Evolutionary conservation across 1,140 invertebrate genomes (phyloP).

Genomic region (Planococcus citri): DNA sequence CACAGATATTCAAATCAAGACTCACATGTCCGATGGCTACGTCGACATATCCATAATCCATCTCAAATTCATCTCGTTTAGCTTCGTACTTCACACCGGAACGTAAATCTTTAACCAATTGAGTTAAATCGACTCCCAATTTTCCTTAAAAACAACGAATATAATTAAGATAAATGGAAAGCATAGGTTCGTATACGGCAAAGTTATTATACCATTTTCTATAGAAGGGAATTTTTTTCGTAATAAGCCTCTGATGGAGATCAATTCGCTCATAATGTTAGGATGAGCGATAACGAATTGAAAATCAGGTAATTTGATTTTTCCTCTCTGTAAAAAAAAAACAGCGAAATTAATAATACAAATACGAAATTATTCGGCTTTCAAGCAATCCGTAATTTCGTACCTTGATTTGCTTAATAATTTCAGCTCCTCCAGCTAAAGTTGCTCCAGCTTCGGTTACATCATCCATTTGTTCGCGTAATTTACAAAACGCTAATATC

Average conservation of each 20-base stretch:
- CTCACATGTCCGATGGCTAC: conserved; percentile 52
- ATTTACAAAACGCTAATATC: conserved; percentile 58
- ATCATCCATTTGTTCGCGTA: conserved; percentile 39
- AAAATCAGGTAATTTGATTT: conserved; percentile 53
- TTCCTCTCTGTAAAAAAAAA: conserved; percentile 44
- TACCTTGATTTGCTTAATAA: conserved; percentile 62
- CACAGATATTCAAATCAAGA: conserved; percentile 23
- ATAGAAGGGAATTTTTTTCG: conserved; percentile 59
- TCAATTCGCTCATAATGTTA: conserved; percentile 59
- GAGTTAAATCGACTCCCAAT: conserved; percentile 46
- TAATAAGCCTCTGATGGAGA: conserved; percentile 56
- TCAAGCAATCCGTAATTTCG: conserved; percentile 9
- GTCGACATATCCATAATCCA: conserved; percentile 52
- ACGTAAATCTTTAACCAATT: conserved; percentile 46
- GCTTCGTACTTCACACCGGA: conserved; percentile 53
- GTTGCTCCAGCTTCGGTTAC: conserved; percentile 53
- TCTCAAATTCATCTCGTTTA: conserved; percentile 46
- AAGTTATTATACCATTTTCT: conserved; percentile 37
- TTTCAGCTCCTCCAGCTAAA: conserved; percentile 48
- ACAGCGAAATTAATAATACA: conserved; percentile 13
- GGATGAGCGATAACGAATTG: conserved; percentile 60
- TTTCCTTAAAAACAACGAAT: conserved; percentile 37
- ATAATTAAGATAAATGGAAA: too few relatives aligned
- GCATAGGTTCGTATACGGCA: not conserved
- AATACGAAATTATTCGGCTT: too few relatives aligned